phyloP scores from a whole-genome alignment of 2,113 vertebrate species.

The Calidris pugnax region DNA sequence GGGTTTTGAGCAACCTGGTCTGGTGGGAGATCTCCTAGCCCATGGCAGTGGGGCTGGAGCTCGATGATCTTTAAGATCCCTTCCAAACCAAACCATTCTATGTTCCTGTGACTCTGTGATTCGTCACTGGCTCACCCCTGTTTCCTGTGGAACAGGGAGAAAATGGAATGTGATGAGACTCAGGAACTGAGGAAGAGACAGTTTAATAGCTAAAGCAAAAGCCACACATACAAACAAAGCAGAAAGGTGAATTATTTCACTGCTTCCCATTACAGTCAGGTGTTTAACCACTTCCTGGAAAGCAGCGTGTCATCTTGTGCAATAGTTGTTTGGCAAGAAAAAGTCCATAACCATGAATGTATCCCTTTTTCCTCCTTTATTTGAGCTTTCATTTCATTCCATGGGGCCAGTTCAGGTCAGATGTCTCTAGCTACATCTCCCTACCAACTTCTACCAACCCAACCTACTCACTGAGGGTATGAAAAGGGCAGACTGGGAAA shows the following conservation, averaged over 20 bases:
- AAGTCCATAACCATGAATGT: not conserved
- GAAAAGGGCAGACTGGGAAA: not conserved
- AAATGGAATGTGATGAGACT: not conserved
- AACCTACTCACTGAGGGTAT: fast-evolving
- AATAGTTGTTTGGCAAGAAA: not conserved
- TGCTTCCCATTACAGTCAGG: not conserved
- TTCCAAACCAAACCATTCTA: too few relatives aligned
- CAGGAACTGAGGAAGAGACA: not conserved
- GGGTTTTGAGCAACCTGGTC: too few relatives aligned
- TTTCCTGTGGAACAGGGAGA: not conserved
- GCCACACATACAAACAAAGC: not conserved
- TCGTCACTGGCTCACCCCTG: fast-evolving
- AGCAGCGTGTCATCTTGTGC: not conserved
- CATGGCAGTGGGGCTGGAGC: too few relatives aligned
- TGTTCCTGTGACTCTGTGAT: too few relatives aligned
- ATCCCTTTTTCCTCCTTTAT: not conserved
- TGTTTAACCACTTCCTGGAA: not conserved
- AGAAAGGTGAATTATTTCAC: not conserved
- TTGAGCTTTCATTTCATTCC: not conserved
- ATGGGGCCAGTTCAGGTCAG: not conserved
- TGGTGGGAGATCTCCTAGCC: too few relatives aligned
- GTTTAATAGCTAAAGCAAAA: not conserved
- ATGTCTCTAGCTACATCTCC: fast-evolving
- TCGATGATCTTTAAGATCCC: too few relatives aligned
- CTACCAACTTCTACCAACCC: not conserved